Conservation (phyloP, 2,113 vertebrate genomes). For the Caranx melampygus region DNA sequence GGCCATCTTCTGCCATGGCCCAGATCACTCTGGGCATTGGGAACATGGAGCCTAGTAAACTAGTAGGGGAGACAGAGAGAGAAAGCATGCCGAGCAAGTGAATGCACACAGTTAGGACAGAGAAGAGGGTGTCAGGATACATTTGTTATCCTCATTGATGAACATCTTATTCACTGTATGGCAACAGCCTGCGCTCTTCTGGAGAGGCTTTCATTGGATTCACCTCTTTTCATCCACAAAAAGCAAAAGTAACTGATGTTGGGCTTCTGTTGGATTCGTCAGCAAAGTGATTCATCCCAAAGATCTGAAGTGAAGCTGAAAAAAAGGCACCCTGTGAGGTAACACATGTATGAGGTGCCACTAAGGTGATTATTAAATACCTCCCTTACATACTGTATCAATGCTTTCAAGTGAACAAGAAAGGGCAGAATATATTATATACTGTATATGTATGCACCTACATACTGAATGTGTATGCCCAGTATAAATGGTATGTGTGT, state of each 20-base stretch:
- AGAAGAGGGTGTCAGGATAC: background rate
- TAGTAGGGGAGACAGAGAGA: conserved; percentile 68
- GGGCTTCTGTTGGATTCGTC: background rate
- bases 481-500: too few relatives aligned
- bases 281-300: background rate
- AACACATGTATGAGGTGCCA: too few relatives aligned
- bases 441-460: too few relatives aligned
- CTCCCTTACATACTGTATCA: too few relatives aligned
- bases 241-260: background rate
- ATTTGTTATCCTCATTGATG: background rate
- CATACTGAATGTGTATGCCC: too few relatives aligned
- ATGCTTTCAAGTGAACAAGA: too few relatives aligned
- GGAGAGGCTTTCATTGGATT: too few relatives aligned
- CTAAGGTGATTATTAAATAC: too few relatives aligned
- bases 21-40: conserved; percentile 98
- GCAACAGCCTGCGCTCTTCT: too few relatives aligned
- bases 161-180: background rate
- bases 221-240: background rate
- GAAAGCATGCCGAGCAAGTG: conserved; percentile 50
- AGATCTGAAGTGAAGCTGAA: background rate
- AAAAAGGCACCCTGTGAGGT: too few relatives aligned
- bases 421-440: too few relatives aligned
- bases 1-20: conserved; percentile 96
- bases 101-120: conserved; percentile 44
- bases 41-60: conserved; percentile 96